Conservation (phyloP, 2,113 vertebrate genomes). For the Piaya cayana region DNA sequence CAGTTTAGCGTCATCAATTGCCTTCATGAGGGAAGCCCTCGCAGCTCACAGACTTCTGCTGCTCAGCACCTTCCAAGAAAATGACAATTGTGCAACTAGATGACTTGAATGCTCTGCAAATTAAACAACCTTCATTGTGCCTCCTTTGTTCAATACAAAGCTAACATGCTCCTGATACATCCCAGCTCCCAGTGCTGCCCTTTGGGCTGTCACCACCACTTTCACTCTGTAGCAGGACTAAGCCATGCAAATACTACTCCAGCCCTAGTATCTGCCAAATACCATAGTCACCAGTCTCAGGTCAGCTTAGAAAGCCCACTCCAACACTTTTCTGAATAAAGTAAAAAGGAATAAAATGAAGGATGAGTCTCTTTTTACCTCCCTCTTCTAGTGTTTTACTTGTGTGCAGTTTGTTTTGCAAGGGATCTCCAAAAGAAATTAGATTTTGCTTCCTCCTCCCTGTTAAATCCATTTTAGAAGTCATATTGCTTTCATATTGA, state of each 20-base stretch:
- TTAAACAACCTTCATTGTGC: not conserved
- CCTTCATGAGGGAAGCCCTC: not conserved
- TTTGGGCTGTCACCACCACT: no score
- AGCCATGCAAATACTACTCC: not conserved
- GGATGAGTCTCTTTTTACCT: not conserved
- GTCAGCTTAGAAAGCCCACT: not conserved
- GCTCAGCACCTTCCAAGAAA: not conserved
- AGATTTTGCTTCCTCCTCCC: not conserved
- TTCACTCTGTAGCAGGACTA: accelerated
- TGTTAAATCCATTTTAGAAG: not conserved
- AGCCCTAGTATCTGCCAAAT: not conserved
- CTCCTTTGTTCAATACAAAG: not conserved
- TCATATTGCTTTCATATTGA: not conserved
- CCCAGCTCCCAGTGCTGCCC: not conserved
- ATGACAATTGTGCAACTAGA: not conserved
- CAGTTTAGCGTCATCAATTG: no score
- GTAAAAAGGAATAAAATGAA: not conserved
- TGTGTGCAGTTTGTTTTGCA: not conserved
- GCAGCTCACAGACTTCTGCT: not conserved
- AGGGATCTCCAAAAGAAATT: not conserved
- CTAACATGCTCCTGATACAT: accelerated
- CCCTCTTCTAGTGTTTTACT: not conserved
- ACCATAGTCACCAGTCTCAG: not conserved
- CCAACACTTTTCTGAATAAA: not conserved
- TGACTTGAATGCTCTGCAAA: not conserved